A percentile compares a stretch with the other conserved stretches of the same genome.
Evolutionary conservation across 2,797 vertebrate genomes (phyloP).

Genomic region (Lithobates sylvaticus): DNA sequence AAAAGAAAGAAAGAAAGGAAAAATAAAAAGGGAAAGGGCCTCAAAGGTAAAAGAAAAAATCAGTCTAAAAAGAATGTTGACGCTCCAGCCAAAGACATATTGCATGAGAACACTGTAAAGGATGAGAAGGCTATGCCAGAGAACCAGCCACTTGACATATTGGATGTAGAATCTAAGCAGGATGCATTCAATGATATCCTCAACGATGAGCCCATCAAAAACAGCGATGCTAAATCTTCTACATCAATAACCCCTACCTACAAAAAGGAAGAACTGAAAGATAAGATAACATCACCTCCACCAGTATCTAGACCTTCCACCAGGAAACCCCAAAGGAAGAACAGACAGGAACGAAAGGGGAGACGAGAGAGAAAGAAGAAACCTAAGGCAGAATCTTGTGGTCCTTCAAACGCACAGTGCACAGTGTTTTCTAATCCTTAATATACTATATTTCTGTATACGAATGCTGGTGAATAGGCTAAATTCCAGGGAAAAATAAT

Average conservation of each 20-base stretch:
- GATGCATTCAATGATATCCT: constrained; percentile 76
- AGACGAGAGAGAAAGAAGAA: constrained; percentile 67
- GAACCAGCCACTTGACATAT: constrained; percentile 61
- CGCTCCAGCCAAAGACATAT: constrained; percentile 63
- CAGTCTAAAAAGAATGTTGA: constrained; percentile 66
- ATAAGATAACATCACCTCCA: neutral
- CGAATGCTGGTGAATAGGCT: neutral
- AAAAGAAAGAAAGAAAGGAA: constrained; percentile 79
- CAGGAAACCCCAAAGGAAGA: constrained; percentile 64
- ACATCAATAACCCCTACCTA: neutral
- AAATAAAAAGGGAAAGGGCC: constrained; percentile 69
- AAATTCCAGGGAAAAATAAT: constrained; percentile 18
- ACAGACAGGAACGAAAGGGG: constrained; percentile 64
- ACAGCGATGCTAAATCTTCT: constrained; percentile 2
- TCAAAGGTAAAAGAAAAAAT: constrained; percentile 68
- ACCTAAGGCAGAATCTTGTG: constrained; percentile 55
- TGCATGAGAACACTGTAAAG: constrained; percentile 45
- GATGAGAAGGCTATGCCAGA: neutral
- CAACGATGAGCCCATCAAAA: constrained; percentile 77
- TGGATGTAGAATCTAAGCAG: constrained; percentile 66
- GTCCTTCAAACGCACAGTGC: constrained; percentile 45
- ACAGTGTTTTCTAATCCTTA: neutral
- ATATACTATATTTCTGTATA: neutral
- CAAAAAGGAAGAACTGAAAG: neutral
- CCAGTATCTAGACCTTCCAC: neutral